Percentiles rank a stretch among this genome's conserved stretches.
These are phyloP conservation scores for Musca vetustissima DNA, from an alignment of 1,140 invertebrate species.

Conservation along the genomic window DNA sequence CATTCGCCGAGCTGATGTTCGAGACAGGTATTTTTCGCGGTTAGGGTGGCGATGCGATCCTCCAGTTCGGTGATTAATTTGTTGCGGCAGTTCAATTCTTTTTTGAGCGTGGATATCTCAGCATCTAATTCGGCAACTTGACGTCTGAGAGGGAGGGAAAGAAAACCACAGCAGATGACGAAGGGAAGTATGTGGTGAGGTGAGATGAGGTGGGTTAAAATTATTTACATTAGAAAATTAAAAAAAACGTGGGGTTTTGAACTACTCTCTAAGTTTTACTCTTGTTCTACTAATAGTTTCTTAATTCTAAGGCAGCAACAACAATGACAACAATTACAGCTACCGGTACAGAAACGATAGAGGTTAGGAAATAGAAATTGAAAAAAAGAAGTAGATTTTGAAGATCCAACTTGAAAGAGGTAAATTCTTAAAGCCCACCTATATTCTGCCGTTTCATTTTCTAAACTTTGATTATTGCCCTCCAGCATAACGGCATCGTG, in stretches of 20 bases:
- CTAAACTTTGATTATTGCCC: conserved; percentile 68
- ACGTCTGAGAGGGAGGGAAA: too few species aligned
- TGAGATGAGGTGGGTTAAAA: not conserved
- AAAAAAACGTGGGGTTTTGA: not conserved
- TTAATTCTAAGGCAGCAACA: conserved; percentile 23
- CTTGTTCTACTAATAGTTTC: not conserved
- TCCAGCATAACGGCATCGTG: conserved; percentile 65
- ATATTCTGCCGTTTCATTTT: conserved; percentile 63
- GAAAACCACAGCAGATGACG: too few species aligned
- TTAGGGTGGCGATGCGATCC: conserved; percentile 29
- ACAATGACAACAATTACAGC: not conserved
- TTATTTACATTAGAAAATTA: conserved; percentile 2
- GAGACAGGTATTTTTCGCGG: conserved; percentile 32
- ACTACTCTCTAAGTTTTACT: not conserved
- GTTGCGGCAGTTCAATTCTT: conserved; percentile 37
- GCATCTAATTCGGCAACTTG: conserved; percentile 46
- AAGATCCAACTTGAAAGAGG: too few species aligned
- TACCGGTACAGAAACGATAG: conserved; percentile 2
- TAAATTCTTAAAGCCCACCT: conserved; percentile 38
- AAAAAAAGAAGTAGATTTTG: conserved; percentile 36
- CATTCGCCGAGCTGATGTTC: conserved; percentile 39
- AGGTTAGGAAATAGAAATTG: not conserved
- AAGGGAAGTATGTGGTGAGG: not conserved
- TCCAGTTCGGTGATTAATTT: conserved; percentile 38
- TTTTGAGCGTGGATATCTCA: conserved; percentile 39